These are phyloP conservation scores for Cyprinodon tularosa DNA, from an alignment of 2,113 vertebrate genomes.

Conservation along the genomic window DNA sequence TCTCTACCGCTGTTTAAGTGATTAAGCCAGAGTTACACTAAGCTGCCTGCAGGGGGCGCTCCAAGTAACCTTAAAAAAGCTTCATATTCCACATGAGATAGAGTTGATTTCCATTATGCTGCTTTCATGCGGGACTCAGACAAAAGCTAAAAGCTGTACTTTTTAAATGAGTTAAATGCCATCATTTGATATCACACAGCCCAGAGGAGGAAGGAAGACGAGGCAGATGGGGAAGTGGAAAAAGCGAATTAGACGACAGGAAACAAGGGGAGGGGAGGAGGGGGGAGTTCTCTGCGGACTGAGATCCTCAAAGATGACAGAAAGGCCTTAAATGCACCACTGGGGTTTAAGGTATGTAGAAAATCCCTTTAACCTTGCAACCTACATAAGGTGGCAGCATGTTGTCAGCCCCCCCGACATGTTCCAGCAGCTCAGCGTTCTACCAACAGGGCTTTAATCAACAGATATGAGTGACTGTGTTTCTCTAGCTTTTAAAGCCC, in stretches of 20 bases:
- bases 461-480: conserved; percentile 23
- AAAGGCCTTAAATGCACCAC: conserved; percentile 1
- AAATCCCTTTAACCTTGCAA: conserved; percentile 1
- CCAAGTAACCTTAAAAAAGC: conserved; percentile 8
- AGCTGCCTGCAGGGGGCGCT: conserved; percentile 33
- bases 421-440: conserved; percentile 13
- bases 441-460: conserved; percentile 31
- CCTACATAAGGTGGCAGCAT: neutral
- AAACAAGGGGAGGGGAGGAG: conserved; percentile 4
- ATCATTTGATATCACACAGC: neutral
- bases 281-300: neutral
- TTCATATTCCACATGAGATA: neutral
- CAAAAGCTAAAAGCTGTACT: conserved; percentile 17
- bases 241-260: neutral
- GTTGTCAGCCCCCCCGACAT: conserved; percentile 8
- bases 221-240: conserved; percentile 3
- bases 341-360: conserved; percentile 9
- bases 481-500: conserved; percentile 3
- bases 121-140: neutral
- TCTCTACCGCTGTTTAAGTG: neutral
- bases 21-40: neutral
- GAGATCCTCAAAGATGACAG: conserved; percentile 9
- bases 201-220: neutral
- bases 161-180: conserved; percentile 5
- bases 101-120: neutral